Evolutionary conservation across 2,888 invertebrate genomes (phyloP).

Genomic region (Cephonodes hylas): DNA sequence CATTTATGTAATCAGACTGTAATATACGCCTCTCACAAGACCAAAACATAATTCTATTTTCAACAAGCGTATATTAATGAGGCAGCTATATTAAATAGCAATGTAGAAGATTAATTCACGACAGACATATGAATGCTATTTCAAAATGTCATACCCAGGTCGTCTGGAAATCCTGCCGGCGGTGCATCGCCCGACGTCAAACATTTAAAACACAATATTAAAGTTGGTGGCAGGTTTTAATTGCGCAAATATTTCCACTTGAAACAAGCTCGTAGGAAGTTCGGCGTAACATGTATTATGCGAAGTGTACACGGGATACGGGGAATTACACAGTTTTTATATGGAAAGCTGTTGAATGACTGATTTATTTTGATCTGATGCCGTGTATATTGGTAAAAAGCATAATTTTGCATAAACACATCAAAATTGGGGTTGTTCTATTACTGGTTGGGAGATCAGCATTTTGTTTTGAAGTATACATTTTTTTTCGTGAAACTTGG

Average conservation of each 20-base stretch:
- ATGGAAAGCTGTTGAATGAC: background rate
- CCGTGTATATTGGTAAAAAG: too few relatives aligned
- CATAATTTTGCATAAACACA: too few relatives aligned
- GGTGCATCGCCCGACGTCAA: background rate
- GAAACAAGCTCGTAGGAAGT: slow-evolving; percentile 22
- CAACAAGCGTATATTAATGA: too few relatives aligned
- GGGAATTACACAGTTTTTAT: background rate
- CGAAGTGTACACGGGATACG: slow-evolving; percentile 14
- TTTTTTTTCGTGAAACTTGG: too few relatives aligned
- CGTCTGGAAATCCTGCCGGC: background rate
- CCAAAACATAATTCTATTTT: too few relatives aligned
- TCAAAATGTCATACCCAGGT: background rate
- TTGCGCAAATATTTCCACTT: slow-evolving; percentile 50
- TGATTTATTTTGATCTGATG: background rate
- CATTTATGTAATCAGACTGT: too few relatives aligned
- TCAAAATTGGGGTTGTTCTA: too few relatives aligned
- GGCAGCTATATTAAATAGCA: too few relatives aligned
- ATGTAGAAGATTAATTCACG: too few relatives aligned
- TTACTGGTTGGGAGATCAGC: too few relatives aligned
- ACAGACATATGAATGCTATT: background rate
- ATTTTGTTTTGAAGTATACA: too few relatives aligned
- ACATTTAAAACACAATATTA: slow-evolving; percentile 16
- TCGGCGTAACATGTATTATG: slow-evolving; percentile 12
- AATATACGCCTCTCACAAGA: too few relatives aligned
- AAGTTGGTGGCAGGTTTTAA: slow-evolving; percentile 29